A percentile compares a stretch with the other conserved stretches of the same genome.
Evolutionary conservation across 2,888 invertebrate species (phyloP).

Genomic region (Netelia inedita): DNA sequence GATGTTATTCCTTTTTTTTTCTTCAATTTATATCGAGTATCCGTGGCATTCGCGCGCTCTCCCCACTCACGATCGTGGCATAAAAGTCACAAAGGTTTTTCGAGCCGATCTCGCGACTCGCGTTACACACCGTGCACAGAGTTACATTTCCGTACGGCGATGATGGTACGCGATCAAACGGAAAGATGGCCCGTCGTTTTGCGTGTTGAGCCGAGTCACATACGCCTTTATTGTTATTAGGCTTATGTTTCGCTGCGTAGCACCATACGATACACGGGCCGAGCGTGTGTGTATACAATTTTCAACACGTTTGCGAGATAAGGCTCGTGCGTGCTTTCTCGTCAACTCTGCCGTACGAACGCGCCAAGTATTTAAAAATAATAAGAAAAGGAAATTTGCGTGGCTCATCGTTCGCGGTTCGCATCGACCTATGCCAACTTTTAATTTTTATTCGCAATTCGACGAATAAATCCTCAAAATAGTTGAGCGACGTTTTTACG

Average conservation of each 20-base stretch:
- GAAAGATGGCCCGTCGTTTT: not conserved
- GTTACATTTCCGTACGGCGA: not conserved
- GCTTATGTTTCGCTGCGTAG: not conserved
- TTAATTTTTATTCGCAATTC: slow-evolving; percentile 71
- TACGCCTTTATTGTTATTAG: no score
- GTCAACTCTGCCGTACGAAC: not conserved
- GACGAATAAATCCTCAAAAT: slow-evolving; percentile 1
- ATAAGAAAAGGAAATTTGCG: not conserved
- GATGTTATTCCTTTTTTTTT: not conserved
- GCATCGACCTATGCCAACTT: slow-evolving; percentile 70
- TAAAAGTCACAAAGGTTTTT: slow-evolving; percentile 42
- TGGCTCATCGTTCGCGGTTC: slow-evolving; percentile 2
- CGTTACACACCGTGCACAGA: slow-evolving; percentile 8
- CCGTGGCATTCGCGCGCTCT: slow-evolving; percentile 19
- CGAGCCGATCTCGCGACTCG: slow-evolving; percentile 16
- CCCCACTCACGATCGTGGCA: slow-evolving; percentile 22
- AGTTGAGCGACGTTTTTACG: no score
- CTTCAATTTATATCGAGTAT: slow-evolving; percentile 41
- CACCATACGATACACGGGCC: not conserved
- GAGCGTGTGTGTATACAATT: slow-evolving; percentile 21
- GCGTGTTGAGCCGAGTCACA: not conserved
- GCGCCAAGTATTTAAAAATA: not conserved
- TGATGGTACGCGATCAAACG: not conserved
- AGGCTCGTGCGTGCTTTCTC: slow-evolving; percentile 5
- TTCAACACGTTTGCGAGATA: slow-evolving; percentile 25